Evolutionary conservation across 2,113 vertebrate genomes (phyloP).

Genomic region (Illadopsis cleaveri): DNA sequence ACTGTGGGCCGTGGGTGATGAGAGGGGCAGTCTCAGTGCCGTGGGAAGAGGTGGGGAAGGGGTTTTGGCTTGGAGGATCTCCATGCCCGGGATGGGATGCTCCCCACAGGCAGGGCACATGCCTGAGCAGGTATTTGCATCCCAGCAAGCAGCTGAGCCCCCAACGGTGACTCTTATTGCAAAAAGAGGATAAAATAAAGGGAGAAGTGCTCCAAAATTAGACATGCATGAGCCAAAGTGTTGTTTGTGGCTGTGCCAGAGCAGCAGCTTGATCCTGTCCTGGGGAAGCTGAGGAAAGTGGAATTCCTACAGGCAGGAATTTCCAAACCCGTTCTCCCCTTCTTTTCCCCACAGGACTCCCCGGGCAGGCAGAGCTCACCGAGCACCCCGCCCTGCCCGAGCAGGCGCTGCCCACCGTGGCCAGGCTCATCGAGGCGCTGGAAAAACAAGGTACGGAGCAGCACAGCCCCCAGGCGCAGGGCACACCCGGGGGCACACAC

Average conservation of each 20-base stretch:
- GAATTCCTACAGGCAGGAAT: not conserved
- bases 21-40: not conserved
- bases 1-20: not conserved
- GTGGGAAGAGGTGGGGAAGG: not conserved
- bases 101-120: fast-evolving
- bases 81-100: not conserved
- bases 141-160: not conserved
- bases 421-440: conserved; percentile 74
- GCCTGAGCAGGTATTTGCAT: not conserved
- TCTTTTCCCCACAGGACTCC: conserved; percentile 51
- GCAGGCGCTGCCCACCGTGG: conserved; percentile 67
- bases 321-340: not conserved
- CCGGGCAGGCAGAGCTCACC: conserved; percentile 41
- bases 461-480: fast-evolving
- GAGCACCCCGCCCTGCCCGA: conserved; percentile 67
- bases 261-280: conserved; percentile 26
- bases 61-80: not conserved
- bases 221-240: not conserved
- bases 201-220: not conserved
- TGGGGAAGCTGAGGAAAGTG: not conserved
- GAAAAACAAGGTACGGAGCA: conserved; percentile 70
- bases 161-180: not conserved
- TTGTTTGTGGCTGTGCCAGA: not conserved
- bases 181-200: conserved; percentile 13
- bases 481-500: fast-evolving